Conservation (phyloP, 2,888 invertebrate species). For the Eurytoma californica region DNA sequence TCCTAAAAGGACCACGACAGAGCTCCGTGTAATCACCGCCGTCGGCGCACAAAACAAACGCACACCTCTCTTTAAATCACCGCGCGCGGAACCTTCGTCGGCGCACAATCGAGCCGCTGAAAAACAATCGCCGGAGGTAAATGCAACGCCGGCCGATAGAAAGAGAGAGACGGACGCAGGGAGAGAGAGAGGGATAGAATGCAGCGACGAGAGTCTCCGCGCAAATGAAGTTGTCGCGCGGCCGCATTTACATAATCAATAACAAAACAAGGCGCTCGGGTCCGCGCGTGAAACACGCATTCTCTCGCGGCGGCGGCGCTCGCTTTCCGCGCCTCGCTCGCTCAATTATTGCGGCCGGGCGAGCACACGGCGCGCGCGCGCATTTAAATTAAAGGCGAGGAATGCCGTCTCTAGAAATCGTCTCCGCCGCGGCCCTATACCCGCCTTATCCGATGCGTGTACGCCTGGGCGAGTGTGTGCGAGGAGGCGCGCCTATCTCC, state of each 20-base stretch:
- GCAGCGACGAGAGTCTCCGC: neutral
- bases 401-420: constrained; percentile 51
- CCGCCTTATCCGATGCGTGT: neutral
- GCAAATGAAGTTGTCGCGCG: constrained; percentile 33
- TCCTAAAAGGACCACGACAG: too few relatives aligned
- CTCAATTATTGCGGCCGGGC: constrained; percentile 42
- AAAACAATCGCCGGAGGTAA: too few relatives aligned
- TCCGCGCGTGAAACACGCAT: constrained; percentile 28
- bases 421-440: neutral
- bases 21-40: too few relatives aligned
- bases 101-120: too few relatives aligned
- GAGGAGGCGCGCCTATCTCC: neutral
- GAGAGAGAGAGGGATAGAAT: neutral
- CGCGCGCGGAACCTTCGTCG: too few relatives aligned
- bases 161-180: neutral
- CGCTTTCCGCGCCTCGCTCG: neutral
- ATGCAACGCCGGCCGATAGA: too few relatives aligned
- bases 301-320: neutral
- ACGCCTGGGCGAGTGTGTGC: neutral
- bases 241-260: constrained; percentile 43
- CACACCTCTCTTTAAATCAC: too few relatives aligned
- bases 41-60: too few relatives aligned
- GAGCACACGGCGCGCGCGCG: constrained; percentile 15
- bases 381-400: constrained; percentile 54
- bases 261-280: constrained; percentile 40